Evolutionary conservation across 2,113 vertebrate species (phyloP).

Genomic region (Ahaetulla prasina): DNA sequence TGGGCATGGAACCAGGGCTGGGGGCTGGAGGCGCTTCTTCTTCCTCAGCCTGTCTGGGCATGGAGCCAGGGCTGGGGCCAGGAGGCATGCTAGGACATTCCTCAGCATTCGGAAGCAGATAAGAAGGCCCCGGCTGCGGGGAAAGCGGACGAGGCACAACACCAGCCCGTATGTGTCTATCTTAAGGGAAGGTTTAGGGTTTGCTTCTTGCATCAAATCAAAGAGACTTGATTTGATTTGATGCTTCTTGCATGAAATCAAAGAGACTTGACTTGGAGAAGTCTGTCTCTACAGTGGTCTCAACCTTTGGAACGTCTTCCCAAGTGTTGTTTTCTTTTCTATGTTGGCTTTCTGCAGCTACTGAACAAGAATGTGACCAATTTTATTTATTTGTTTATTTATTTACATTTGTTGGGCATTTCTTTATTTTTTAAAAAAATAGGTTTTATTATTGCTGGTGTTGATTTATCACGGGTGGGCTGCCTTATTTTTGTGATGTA

Average conservation of each 20-base stretch:
- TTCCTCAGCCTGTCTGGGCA: too few species aligned
- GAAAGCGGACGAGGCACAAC: too few species aligned
- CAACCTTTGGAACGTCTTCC: background rate
- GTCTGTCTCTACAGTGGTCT: background rate
- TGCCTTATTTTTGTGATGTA: background rate
- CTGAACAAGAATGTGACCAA: background rate
- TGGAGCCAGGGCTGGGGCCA: too few species aligned
- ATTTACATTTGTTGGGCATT: background rate
- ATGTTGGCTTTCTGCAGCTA: background rate
- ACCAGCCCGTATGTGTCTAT: background rate
- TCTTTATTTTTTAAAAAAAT: background rate
- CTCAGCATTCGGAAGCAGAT: too few species aligned
- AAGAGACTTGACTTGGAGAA: background rate
- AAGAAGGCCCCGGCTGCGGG: too few species aligned
- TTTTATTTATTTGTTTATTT: background rate
- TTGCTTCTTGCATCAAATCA: background rate
- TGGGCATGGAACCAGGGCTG: too few species aligned
- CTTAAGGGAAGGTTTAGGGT: background rate
- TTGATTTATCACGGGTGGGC: background rate
- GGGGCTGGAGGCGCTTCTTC: too few species aligned
- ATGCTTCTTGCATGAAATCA: background rate
- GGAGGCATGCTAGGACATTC: too few species aligned
- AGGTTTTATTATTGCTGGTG: background rate
- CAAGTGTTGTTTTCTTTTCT: background rate
- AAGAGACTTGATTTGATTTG: too few species aligned